Percentiles rank a stretch among this genome's conserved stretches.
Conservation (phyloP, 2,888 invertebrate species). For the Acleris holmiana region DNA sequence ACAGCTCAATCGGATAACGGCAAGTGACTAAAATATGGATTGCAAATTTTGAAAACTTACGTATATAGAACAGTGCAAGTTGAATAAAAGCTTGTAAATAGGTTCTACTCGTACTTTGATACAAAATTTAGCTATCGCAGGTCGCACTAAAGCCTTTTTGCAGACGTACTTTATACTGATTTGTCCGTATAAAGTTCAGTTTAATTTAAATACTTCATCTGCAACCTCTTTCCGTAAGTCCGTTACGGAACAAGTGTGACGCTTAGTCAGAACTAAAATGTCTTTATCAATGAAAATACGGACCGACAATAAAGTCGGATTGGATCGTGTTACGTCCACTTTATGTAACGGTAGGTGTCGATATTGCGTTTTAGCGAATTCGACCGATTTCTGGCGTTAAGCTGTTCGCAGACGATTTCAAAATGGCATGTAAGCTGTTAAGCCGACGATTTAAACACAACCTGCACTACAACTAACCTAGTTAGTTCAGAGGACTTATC, state of each 20-base stretch:
- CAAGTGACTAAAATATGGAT: too few relatives aligned
- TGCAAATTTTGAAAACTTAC: too few relatives aligned
- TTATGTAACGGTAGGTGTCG: conserved; percentile 61
- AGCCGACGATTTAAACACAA: conserved; percentile 1
- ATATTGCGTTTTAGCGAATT: conserved; percentile 62
- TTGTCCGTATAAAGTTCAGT: not conserved
- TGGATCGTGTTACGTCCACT: conserved; percentile 53
- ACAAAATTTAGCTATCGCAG: too few relatives aligned
- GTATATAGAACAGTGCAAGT: too few relatives aligned
- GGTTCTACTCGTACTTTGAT: too few relatives aligned
- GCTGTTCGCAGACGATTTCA: conserved; percentile 51
- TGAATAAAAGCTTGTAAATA: too few relatives aligned
- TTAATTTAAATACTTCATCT: too few relatives aligned
- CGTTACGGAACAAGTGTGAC: conserved; percentile 35
- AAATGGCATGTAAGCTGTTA: conserved; percentile 51
- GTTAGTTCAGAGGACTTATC: not conserved
- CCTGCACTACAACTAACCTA: not conserved
- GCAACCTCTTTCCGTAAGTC: too few relatives aligned
- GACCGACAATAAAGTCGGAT: conserved; percentile 57
- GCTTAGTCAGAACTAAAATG: conserved; percentile 50
- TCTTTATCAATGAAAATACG: conserved; percentile 58
- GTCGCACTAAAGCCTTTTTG: too few relatives aligned
- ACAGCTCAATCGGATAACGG: too few relatives aligned
- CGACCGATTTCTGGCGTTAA: conserved; percentile 57
- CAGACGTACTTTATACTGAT: too few relatives aligned